Conservation (phyloP, 1,140 invertebrate species). For the Drosophila truncata region DNA sequence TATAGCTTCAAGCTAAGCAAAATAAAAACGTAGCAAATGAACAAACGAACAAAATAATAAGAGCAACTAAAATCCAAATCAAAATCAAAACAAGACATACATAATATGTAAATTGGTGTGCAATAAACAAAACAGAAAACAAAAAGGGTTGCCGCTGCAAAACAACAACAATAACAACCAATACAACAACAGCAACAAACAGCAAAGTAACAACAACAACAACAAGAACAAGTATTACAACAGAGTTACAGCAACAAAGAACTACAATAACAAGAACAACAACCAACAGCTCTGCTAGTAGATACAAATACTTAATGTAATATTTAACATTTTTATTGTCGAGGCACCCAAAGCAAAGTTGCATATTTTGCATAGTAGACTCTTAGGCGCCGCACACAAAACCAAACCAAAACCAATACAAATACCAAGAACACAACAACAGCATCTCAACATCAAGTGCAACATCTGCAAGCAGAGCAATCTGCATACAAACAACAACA, state of each 20-base stretch:
- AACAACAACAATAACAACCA: conserved; percentile 43
- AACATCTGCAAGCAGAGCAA: conserved; percentile 41
- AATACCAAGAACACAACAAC: conserved; percentile 46
- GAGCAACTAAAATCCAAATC: conserved; percentile 40
- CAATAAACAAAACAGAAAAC: conserved; percentile 40
- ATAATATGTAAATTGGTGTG: conserved; percentile 75
- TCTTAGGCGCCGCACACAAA: conserved; percentile 74
- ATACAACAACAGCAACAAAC: conserved; percentile 43
- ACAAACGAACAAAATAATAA: conserved; percentile 37
- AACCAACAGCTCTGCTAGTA: conserved; percentile 64
- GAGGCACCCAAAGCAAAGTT: conserved; percentile 67
- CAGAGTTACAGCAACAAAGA: conserved; percentile 44
- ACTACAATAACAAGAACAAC: conserved; percentile 30
- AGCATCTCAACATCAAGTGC: conserved; percentile 43
- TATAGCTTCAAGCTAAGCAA: conserved; percentile 80
- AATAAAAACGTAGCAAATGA: conserved; percentile 59
- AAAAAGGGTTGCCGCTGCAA: conserved; percentile 36
- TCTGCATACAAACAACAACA: conserved; percentile 20
- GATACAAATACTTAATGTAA: conserved; percentile 43
- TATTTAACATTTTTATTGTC: conserved; percentile 57
- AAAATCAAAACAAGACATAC: conserved; percentile 53
- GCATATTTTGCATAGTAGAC: conserved; percentile 73
- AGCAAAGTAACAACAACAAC: conserved; percentile 32
- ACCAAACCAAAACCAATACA: conserved; percentile 21
- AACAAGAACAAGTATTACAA: conserved; percentile 36